Base-by-base conservation (phyloP, 2,888 invertebrate genomes). In the Crematogaster levior region DNA sequence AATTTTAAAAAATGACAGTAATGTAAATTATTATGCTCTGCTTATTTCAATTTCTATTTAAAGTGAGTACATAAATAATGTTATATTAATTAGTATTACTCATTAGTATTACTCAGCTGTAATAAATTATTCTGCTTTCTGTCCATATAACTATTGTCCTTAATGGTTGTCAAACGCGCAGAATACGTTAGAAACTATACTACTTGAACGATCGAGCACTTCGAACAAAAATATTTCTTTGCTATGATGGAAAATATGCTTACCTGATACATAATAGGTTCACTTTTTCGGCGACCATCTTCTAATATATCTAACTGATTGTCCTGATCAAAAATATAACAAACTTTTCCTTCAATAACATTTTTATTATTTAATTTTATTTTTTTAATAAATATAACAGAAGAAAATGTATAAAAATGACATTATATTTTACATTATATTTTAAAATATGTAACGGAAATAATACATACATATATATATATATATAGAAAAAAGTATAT, bases 301-400 rank as follows among this genome's bases (percentile, higher is more conserved):
- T 90, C 84, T 18, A 85, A n/a, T 46, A 43, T 74, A 10, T 87
- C 66, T 48, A 86, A 48, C 68, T 85, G 84, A 18, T 58, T 72
- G 5, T 70, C 85, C 90, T 58, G 30, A 70, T 51, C 5, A 24
- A 56, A 70, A 70, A 3, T 34, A 10, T 24, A 43, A 30, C 3
- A 4, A 30, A 77, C 10, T 43, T 30, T 40, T 61, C 40, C 6
- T 37, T 5, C 10, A 73, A 63, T 30, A 27, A 12, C 18, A 15
- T 75, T 34, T 6, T 34, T 6, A 6, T 5, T 34, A 34, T 5
- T 34, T 34, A 34, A 3, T 34, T 34, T 21, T 21, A 4, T 15
- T 15, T 3, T 0, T 15, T 1, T 0, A 27, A 34, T 46, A 15
- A 60, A n/a, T 21, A 21, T n/a, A 58, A 43, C 6, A 58, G 15